These are phyloP conservation scores for Illadopsis cleaveri DNA, from an alignment of 2,113 vertebrate genomes.

Conservation along the genomic window DNA sequence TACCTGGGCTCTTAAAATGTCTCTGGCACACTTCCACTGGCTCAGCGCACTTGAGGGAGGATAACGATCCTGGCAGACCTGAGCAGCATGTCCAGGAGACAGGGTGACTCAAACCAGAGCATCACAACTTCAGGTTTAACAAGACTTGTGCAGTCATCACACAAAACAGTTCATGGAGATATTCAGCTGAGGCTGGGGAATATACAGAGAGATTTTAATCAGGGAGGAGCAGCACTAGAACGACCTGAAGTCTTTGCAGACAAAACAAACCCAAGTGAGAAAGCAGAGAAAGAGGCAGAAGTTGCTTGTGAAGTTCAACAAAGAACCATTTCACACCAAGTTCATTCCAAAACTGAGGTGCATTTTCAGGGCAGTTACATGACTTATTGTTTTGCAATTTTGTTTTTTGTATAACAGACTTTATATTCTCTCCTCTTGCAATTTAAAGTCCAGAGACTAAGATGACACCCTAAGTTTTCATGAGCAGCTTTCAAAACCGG, in stretches of 20 bases:
- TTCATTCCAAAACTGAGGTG: background rate
- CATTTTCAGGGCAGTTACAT: background rate
- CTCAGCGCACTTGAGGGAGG: background rate
- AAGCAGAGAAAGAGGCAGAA: background rate
- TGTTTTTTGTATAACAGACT: background rate
- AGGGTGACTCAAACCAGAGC: background rate
- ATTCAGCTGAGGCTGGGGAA: background rate
- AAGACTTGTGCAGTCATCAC: background rate
- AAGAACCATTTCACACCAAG: background rate
- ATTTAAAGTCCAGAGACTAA: too few relatives aligned
- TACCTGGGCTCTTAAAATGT: background rate
- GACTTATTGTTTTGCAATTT: background rate
- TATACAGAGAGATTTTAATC: background rate
- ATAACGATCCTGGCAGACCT: rapidly evolving
- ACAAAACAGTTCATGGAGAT: background rate
- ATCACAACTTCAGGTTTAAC: background rate
- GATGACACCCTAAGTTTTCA: too few relatives aligned
- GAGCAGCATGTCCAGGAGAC: background rate
- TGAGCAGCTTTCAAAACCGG: too few relatives aligned
- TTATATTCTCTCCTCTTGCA: background rate
- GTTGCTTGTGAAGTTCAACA: background rate
- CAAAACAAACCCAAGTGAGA: background rate
- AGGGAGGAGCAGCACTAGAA: too few relatives aligned
- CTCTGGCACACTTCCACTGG: too few relatives aligned
- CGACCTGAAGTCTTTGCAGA: too few relatives aligned